Base-by-base conservation (phyloP, 2,113 vertebrate species). In the Arenaria interpres region DNA sequence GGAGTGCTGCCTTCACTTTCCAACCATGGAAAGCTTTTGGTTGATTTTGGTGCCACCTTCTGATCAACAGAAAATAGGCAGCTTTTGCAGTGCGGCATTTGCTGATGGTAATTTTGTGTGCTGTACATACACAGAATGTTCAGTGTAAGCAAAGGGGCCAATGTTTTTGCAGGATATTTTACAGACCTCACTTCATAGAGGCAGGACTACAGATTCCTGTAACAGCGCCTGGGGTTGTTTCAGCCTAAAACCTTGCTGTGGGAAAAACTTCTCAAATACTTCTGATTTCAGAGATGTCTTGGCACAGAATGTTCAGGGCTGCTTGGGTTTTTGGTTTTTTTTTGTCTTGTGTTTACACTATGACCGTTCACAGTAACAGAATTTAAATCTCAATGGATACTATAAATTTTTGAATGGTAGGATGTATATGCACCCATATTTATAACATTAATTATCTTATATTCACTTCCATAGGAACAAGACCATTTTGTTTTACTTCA, bases 401-500 rank as follows among this genome's bases (percentile, higher is more conserved):
- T 85, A 9, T 69, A 27, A 22, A 41, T 50, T 86, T 86, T 81
- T 32, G 22, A 72, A 45, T 66, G 43, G 17, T 62, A 43, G 83
- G 59, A 78, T 81, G 72, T 88, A 24, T 95, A 75, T 77, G 41
- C 46, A 84, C 35, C 4, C 6, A 2, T 77, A 37, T 66, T 71
- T 78, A 27, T 84, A 39, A 48, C 20, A 32, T 37, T 88, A 75
- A 53, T 74, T 66, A 22, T 93, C 62, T 93, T 76, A 25, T 90
- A 57, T 93, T 46, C 32, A 45, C 84, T 97, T 96, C 69, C 88
- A n/a, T 92, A 99, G 99, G 98, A 99, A 99, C 98, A 99, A 99
- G 99, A 98, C 98, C 89, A 97, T 99, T 98, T 98, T 99, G 97
- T 99, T 99, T 98, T 99, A 99, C 97, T 99, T 99, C 97, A 99